Base-by-base conservation (phyloP, 2,113 vertebrate genomes). In the Okapia johnstoni region DNA sequence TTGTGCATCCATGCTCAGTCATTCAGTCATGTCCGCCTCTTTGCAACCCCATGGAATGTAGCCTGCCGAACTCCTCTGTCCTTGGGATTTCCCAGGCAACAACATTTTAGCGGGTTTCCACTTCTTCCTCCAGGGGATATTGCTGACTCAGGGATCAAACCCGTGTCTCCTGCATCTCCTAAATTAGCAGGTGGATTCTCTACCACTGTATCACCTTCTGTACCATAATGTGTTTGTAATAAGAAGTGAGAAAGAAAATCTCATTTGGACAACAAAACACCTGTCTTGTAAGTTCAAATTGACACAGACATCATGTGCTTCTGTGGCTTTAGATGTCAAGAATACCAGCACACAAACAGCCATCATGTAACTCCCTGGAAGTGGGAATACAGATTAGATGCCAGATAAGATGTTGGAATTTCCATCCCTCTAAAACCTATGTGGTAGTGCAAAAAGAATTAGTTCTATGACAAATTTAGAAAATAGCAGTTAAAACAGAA, bases 221-320 rank as follows among this genome's bases (percentile, higher is more conserved):
- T 43, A 3, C 40, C 70, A 23, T 28, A 60, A 52, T 17, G 1
- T 83, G 11, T 36, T 54, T 36, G 1, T 21, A 26, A 76, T 10
- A 90, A 61, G 36, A 90, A 70, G 40, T 21, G 26, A 33, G 57
- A 70, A 91, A 36, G 79, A 0, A 50, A 77, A 23, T 52, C 23
- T 16, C 61, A 55, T 8, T 9, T 13, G 60, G 54, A 40, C 70
- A 54, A 13, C 2, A 1, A 6, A n/a, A 11, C 15, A 4, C 36
- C 81, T 12, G 0, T 46, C 6, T 7, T 17, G 16, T 9, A 16
- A 6, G 85, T n/a, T 66, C 12, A 12, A 2, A 46, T 0, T 5
- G 36, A n/a, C 0, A 23, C 2, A 54, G 17, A 1, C 11, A 6
- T 1, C 4, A 1, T 1, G 8, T 7, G 26, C 5, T 7, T 33